Base-by-base conservation (phyloP, 23 tunicate species). In the Aplidium turbinatum region DNA sequence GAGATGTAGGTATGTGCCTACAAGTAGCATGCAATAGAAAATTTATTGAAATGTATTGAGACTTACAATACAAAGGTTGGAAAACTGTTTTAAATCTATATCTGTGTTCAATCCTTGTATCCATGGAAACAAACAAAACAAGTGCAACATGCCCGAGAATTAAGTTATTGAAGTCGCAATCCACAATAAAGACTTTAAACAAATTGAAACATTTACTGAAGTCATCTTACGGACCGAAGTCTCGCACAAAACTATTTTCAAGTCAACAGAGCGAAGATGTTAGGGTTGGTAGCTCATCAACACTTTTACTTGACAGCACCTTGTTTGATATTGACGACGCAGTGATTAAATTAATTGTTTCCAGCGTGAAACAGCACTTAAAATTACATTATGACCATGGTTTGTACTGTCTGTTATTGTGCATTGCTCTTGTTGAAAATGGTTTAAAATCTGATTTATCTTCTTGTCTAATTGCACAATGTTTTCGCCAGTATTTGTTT, bases 301-400 rank as follows among this genome's bases (percentile, higher is more conserved):
- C 38, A 6, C 33, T 76, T 19, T 61, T 76, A 24, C 24, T 60
- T 7, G 36, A 76, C 27, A 11, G 42, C 18, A 13, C 3, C 2
- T 38, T 58, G 3, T 13, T 27, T 4, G 35, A 54, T 18, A 3
- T 1, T 25, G 31, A 39, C 21, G 56, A 60, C 21, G 42, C 26
- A 24, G 40, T 60, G n/a, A 24, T 76, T 3, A 76, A 76, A 21
- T 6, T 76, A 18, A 38, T 76, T 76, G 38, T 39, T 26, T 58
- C 71, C 2, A 20, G 33, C 4, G 35, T 33, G 1, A 60, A 58
- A 29, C 55, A 58, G 35, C 81, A 76, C 39, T 22, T 76, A 31
- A 63, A 77, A 45, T 33, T 60, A 4, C 72, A 77, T 47, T 31
- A 62, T 62, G 82, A 77, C 47, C 46, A 42, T 77, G 82, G 82